Evolutionary conservation across 2,113 vertebrate genomes (phyloP), one percentile per base, ranked within the genome.

Genomic region (Perca schrenkii): DNA sequence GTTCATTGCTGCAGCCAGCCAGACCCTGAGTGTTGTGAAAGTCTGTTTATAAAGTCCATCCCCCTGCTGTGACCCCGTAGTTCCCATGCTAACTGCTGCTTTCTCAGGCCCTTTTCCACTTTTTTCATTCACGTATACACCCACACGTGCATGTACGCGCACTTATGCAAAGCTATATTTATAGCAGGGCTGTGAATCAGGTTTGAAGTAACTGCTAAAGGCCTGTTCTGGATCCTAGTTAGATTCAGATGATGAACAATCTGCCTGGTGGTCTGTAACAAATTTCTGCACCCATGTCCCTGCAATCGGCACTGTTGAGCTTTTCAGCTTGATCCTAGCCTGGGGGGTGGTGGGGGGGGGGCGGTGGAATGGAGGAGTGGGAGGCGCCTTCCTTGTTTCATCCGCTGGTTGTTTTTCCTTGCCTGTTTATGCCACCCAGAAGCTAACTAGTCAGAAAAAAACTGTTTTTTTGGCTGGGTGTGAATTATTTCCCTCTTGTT

Each of bases 71-170:
- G 88, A 92, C 92, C 91, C 83, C 70, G 6, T 11, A 52, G 84
- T 96, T 95, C 94, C 93, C 95, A 95, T 94, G 94, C 87, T 83
- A 83, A 92, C 89, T 76, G 80, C 88, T 85, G 82, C 82, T 78
- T 85, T 90, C 89, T 86, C 88, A 75, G 77, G 68, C 85, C 74
- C 84, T 82, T 86, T 86, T 70, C 66, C 50, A 8, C 56, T 40
- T 70, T 77, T 31, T 63, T 21, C 6, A 16, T 80, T 65, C 85
- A 81, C 89, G 78, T 56, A 78, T 56, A 61, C 52, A 61, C 53
- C 36, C 73, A 71, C 85, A 62, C 31, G 15, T 62, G 60, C 80
- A 43, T 28, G 31, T 47, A 50, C 31, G 2, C 62, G 78, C 72
- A 28, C 67, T 67, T 52, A 61, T 50, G 34, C 63, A 79, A 4